Base-by-base conservation (phyloP, 2,113 vertebrate species). In the Eurypyga helias region DNA sequence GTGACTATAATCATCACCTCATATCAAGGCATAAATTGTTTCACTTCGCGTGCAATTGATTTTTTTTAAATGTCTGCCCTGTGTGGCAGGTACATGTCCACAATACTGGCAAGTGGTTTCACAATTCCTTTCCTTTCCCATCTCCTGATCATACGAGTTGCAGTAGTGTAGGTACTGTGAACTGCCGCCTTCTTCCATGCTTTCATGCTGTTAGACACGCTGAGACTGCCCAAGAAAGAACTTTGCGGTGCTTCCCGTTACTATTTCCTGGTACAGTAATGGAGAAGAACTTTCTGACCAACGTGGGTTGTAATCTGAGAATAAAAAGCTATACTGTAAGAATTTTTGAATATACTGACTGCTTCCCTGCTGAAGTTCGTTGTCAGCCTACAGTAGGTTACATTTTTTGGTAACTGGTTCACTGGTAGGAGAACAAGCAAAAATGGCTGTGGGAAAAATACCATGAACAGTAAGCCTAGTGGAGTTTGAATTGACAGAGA, bases 181-280 rank as follows among this genome's bases (percentile, higher is more conserved):
- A 24, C 43, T 77, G 36, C 2, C 4, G 73, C 70, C 31, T 62
- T 61, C 62, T 71, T 71, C 51, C 34, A 4, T 34, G 31, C 52
- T 66, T 52, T 46, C n/a, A 8, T 52, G 33, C 52, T 80, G 51
- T 46, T 62, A 9, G 19, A 7, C 17, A 10, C 58, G 17, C 72
- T 34, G 41, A 71, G 25, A 13, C 33, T 66, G 45, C 17, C 38
- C 2, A 16, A 57, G 41, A 62, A 77, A 62, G 49, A 28, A 10
- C 41, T 62, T 49, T 55, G 45, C 31, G 13, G 10, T 20, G 11
- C 41, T 79, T 81, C 43, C 34, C 65, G 33, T 64, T 85, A 7
- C 18, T 64, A 0, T 80, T 70, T 54, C 52, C 66, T 69, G 25
- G 49, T 33, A 18, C 10, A 77, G 0, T 9, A 38, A 20, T 14